These are phyloP conservation scores for Hydrocynus forskahlii DNA, from an alignment of 2,797 vertebrate genomes.

Conservation along the genomic window DNA sequence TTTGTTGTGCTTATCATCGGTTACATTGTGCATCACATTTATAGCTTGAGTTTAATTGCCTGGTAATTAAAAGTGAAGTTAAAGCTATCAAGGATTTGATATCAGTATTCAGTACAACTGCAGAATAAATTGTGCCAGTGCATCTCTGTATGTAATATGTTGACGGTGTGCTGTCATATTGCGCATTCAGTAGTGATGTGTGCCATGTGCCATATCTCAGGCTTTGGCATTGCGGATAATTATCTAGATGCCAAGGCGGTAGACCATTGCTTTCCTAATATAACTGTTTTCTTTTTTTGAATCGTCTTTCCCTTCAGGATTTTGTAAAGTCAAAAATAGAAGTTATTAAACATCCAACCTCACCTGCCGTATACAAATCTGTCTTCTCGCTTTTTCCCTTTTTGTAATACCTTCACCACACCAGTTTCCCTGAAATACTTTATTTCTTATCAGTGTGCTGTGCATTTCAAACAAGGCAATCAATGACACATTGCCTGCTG, in stretches of 20 bases:
- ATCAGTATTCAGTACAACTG: background rate
- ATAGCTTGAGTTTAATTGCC: background rate
- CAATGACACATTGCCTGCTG: background rate
- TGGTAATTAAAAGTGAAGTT: background rate
- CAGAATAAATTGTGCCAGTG: background rate
- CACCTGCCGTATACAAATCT: background rate
- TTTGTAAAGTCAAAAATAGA: background rate
- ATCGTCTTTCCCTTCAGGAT: background rate
- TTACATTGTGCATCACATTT: too few relatives aligned
- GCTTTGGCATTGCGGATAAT: constrained; percentile 6
- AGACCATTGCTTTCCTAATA: background rate
- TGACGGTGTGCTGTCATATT: background rate
- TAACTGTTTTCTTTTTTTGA: background rate
- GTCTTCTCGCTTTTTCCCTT: background rate
- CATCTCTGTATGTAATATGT: background rate
- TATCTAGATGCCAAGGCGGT: background rate
- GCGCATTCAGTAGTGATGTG: background rate
- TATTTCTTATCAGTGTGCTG: background rate
- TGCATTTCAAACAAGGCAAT: background rate
- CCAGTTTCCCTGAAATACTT: background rate
- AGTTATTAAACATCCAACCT: background rate
- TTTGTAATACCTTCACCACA: background rate
- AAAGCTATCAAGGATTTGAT: background rate
- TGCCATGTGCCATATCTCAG: background rate
- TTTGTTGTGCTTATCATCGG: too few relatives aligned